A percentile compares a stretch with the other conserved stretches of the same genome.
These are phyloP conservation scores for Apogon talboti DNA, from an alignment of 2,797 vertebrate genomes.

Conservation along the genomic window DNA sequence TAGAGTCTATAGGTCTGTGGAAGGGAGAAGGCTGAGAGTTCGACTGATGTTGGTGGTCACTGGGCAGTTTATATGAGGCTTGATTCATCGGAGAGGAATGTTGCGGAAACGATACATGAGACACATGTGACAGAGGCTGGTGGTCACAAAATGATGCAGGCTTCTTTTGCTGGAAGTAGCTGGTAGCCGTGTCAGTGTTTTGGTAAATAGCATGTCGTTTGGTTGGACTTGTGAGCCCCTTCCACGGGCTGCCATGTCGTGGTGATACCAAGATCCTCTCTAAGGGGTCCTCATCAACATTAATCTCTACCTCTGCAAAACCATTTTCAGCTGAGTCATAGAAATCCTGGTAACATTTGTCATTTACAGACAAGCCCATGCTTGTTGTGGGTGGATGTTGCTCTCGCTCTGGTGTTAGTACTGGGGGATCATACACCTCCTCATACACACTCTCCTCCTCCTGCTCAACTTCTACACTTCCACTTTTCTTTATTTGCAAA, in stretches of 20 bases:
- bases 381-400: slow-evolving; percentile 49
- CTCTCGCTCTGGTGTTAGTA: slow-evolving; percentile 22
- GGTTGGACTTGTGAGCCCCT: slow-evolving; percentile 56
- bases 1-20: slow-evolving; percentile 44
- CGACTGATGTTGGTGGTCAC: slow-evolving; percentile 37
- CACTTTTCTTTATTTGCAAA: slow-evolving; percentile 30
- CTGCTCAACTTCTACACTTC: slow-evolving; percentile 36
- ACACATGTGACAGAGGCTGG: slow-evolving; percentile 35
- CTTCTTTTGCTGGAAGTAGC: slow-evolving; percentile 51
- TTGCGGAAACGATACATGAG: slow-evolving; percentile 50
- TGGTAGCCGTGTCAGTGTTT: slow-evolving; percentile 64
- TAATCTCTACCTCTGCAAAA: slow-evolving; percentile 87
- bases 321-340: slow-evolving; percentile 79
- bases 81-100: slow-evolving; percentile 49
- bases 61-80: slow-evolving; percentile 50
- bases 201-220: slow-evolving; percentile 76
- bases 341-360: slow-evolving; percentile 62
- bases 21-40: slow-evolving; percentile 51
- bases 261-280: slow-evolving; percentile 64
- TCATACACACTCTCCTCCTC: slow-evolving; percentile 75
- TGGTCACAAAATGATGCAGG: slow-evolving; percentile 27
- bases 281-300: slow-evolving; percentile 85
- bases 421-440: slow-evolving; percentile 69
- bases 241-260: slow-evolving; percentile 46
- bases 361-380: slow-evolving; percentile 56